A percentile compares a stretch with the other conserved stretches of the same genome.
Evolutionary conservation across 2,113 vertebrate genomes (phyloP).

Genomic region (Aleadryas rufinucha): DNA sequence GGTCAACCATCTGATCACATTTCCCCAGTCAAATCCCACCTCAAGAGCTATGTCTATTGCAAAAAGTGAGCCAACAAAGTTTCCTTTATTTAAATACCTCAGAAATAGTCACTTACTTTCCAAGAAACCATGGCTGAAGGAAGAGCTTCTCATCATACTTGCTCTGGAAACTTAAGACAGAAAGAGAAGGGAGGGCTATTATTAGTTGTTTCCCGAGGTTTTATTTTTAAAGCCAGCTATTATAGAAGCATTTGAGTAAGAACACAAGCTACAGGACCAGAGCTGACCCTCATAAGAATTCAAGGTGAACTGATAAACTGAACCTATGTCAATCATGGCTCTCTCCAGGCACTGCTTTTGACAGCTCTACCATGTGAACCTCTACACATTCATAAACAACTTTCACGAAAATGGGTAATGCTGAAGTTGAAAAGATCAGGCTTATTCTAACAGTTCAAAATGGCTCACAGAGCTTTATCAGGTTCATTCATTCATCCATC

Average conservation of each 20-base stretch:
- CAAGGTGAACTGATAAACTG: neutral
- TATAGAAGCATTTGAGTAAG: neutral
- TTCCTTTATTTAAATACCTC: neutral
- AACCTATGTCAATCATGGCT: neutral
- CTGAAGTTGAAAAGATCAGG: neutral
- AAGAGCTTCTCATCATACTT: neutral
- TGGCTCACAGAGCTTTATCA: neutral
- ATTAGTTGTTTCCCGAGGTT: neutral
- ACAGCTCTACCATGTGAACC: neutral
- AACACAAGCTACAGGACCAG: neutral
- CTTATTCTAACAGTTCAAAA: neutral
- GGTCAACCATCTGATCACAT: neutral
- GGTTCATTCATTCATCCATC: neutral
- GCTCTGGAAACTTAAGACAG: neutral
- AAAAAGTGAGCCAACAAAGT: neutral
- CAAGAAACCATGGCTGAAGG: neutral
- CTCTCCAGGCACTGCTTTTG: neutral
- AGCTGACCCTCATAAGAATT: neutral
- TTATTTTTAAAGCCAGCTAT: neutral
- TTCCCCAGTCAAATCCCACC: neutral
- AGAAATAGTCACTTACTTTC: neutral
- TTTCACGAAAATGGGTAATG: accelerated
- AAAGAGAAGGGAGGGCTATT: neutral
- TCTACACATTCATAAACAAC: accelerated
- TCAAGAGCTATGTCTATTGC: neutral